phyloP scores from a whole-genome alignment of 1,140 invertebrate genomes.

The Dendroctonus valens region DNA sequence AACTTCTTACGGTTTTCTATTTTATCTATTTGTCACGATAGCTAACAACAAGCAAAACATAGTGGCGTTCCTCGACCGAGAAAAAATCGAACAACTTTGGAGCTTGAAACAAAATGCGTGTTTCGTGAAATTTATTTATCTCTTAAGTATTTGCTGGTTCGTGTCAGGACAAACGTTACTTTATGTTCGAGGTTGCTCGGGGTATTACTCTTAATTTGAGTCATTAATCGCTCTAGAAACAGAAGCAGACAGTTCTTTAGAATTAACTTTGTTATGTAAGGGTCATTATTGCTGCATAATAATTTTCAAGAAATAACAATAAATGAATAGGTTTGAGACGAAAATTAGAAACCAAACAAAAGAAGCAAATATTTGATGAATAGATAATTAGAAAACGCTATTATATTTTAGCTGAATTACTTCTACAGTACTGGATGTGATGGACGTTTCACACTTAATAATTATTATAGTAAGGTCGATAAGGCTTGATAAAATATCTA shows the following conservation, averaged over 20 bases:
- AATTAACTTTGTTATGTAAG: neutral
- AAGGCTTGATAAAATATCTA: too few relatives aligned
- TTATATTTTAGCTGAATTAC: too few relatives aligned
- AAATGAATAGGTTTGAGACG: too few relatives aligned
- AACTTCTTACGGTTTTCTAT: constrained; percentile 16
- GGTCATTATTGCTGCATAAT: too few relatives aligned
- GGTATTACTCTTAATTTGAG: constrained; percentile 16
- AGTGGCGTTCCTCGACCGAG: constrained; percentile 3
- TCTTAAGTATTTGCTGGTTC: constrained; percentile 14
- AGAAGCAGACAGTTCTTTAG: neutral
- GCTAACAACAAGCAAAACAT: constrained; percentile 17
- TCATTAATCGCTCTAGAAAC: constrained; percentile 3
- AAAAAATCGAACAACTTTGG: constrained; percentile 14
- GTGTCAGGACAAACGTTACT: constrained; percentile 15
- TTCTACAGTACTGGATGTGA: too few relatives aligned
- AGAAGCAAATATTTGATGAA: too few relatives aligned
- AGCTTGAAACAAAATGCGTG: constrained; percentile 24
- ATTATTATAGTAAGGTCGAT: too few relatives aligned
- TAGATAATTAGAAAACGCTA: too few relatives aligned
- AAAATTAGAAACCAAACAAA: too few relatives aligned
- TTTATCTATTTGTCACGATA: constrained; percentile 16
- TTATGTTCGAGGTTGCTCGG: constrained; percentile 4
- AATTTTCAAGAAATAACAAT: too few relatives aligned
- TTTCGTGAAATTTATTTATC: constrained; percentile 20
- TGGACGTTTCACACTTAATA: too few relatives aligned